Evolutionary conservation across 2,113 vertebrate species (phyloP).

Genomic region (Ciconia boyciana): DNA sequence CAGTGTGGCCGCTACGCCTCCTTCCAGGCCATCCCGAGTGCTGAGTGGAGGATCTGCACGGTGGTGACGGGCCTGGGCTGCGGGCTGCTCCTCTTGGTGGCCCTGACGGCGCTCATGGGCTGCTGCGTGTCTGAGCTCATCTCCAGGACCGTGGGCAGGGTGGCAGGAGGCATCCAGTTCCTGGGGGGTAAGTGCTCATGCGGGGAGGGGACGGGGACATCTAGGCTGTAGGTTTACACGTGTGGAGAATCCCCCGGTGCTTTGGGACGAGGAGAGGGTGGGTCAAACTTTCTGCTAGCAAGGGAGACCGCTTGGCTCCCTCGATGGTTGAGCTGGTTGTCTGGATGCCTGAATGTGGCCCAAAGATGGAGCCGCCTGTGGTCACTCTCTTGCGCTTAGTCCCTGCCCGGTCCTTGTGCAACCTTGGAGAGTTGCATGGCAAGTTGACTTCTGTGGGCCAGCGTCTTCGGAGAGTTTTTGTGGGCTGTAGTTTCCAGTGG

Average conservation of each 20-base stretch:
- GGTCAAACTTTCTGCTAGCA: not conserved
- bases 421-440: not conserved
- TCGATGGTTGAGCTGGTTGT: fast-evolving
- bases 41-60: constrained; percentile 94
- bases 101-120: constrained; percentile 92
- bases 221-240: fast-evolving
- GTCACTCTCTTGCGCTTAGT: not conserved
- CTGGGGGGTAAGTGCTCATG: constrained; percentile 86
- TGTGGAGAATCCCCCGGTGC: not conserved
- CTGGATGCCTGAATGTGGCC: not conserved
- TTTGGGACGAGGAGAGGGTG: not conserved
- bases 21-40: constrained; percentile 91
- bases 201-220: not conserved
- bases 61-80: constrained; percentile 93
- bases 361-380: not conserved
- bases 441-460: not conserved
- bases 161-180: constrained; percentile 95
- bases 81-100: constrained; percentile 93
- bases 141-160: constrained; percentile 93
- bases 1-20: constrained; percentile 96
- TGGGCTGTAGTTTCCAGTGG: not conserved
- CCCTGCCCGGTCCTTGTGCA: not conserved
- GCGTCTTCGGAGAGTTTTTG: not conserved
- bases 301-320: not conserved
- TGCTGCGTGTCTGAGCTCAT: constrained; percentile 97